Evolutionary conservation across 2,113 vertebrate genomes (phyloP).

Genomic region (Psephotus haematonotus): DNA sequence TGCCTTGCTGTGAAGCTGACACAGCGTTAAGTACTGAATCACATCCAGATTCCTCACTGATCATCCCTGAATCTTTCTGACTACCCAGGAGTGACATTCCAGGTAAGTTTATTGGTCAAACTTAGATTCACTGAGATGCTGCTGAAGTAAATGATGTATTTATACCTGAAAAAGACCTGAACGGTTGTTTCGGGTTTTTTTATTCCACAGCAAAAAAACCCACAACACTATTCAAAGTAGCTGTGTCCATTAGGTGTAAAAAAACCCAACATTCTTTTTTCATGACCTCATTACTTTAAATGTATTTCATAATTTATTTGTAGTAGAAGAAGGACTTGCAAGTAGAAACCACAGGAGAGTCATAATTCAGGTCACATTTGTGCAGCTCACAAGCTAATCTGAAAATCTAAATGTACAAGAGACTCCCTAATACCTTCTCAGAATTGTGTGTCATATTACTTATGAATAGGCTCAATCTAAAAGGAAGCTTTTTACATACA

Average conservation of each 20-base stretch:
- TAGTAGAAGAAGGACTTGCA: not conserved
- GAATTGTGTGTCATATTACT: not conserved
- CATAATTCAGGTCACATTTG: slow-evolving; percentile 30
- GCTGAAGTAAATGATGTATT: not conserved
- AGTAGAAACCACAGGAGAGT: not conserved
- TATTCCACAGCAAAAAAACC: not conserved
- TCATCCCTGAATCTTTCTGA: not conserved
- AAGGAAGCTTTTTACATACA: not conserved
- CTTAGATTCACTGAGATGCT: not conserved
- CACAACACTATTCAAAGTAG: not conserved
- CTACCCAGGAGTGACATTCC: not conserved
- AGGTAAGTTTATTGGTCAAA: not conserved
- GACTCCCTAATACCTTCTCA: not conserved
- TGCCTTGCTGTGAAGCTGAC: not conserved
- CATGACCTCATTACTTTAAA: not conserved
- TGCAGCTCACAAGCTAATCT: not conserved
- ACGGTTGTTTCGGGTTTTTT: not conserved
- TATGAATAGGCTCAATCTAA: not conserved
- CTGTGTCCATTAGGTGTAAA: not conserved
- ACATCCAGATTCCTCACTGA: not conserved
- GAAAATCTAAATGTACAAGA: slow-evolving; percentile 18
- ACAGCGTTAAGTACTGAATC: not conserved
- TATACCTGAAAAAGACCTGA: not conserved
- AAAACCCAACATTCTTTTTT: not conserved
- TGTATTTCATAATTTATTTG: not conserved